Percentiles rank a stretch among this genome's conserved stretches.
These are phyloP conservation scores for Coenonympha arcania DNA, from an alignment of 2,888 invertebrate genomes.

Conservation along the genomic window DNA sequence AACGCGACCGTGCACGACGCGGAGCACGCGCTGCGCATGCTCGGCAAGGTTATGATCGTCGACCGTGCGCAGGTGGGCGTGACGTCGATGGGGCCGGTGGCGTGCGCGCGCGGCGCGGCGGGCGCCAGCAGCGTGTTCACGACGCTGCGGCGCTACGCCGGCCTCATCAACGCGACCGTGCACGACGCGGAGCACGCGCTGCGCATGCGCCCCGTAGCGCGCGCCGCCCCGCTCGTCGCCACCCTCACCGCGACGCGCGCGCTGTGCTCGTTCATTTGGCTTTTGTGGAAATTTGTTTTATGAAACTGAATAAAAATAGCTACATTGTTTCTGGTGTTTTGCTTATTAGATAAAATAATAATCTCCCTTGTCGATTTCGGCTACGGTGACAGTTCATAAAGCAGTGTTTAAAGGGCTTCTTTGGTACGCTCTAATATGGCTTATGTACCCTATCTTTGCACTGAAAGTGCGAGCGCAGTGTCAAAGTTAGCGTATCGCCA, in stretches of 20 bases:
- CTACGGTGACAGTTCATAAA: no score
- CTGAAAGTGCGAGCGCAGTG: no score
- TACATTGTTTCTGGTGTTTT: no score
- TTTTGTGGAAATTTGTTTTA: background rate
- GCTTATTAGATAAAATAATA: no score
- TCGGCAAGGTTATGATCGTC: no score
- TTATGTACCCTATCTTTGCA: no score
- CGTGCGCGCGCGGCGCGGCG: conserved; percentile 36
- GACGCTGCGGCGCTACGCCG: conserved; percentile 44
- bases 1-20: conserved; percentile 24
- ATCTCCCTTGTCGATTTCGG: no score
- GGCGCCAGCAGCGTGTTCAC: conserved; percentile 58
- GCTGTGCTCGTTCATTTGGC: background rate
- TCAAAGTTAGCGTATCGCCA: no score
- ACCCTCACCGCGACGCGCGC: background rate
- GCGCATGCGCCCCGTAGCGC: conserved; percentile 34
- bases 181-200: conserved; percentile 37
- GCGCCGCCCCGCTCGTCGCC: background rate
- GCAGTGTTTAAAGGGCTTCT: no score
- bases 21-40: background rate
- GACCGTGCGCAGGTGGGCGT: conserved; percentile 34
- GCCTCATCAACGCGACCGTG: conserved; percentile 50
- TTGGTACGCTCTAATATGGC: no score
- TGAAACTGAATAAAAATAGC: background rate
- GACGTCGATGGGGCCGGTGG: conserved; percentile 56